Base-by-base conservation (phyloP, 2,888 invertebrate genomes). In the Stenotaenia linearis region DNA sequence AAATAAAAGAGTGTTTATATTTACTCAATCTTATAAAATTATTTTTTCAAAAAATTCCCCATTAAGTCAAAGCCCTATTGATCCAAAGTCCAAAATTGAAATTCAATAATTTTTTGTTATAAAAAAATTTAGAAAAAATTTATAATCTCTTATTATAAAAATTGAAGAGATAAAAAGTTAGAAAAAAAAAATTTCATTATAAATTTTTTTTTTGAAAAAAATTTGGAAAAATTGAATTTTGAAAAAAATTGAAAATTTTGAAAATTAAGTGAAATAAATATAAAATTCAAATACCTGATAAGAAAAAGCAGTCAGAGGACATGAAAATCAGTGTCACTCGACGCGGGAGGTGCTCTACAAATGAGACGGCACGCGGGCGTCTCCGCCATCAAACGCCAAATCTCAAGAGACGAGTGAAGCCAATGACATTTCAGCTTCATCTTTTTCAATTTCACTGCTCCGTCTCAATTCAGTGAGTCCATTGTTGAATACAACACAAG, bases 391-490 rank as follows among this genome's bases (percentile, higher is more conserved):
- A 61, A 61, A 61, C 61, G 23, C 61, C 61, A 23, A 23, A 7
- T 61, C 61, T 25, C 61, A 10, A 61, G 61, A 61, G 61, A 23
- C 61, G 12, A 61, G 7, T 61, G 25, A 61, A 61, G 61, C 61
- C 61, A 61, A 61, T 61, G 61, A 61, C 61, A 61, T 61, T 61
- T 61, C 25, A 6, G 61, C 61, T 61, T 15, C 61, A 61, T 61
- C 25, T 61, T 61, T 61, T 61, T 61, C 61, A 61, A 61, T 61
- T 28, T 61, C 10, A 23, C 25, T 61, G 61, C 61, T 25, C 61
- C 61, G 61, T 61, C 61, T 61, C 61, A 61, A 61, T 61, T 61
- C 61, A 61, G 12, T 15, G 61, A 61, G 9, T 61, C 61, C 61
- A 61, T 61, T 61, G 61, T 61, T 61, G 9, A 7, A 61, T 25